A percentile compares a stretch with the other conserved stretches of the same genome.
Conservation (phyloP, 1,140 invertebrate genomes). For the Danaus melanippus region DNA sequence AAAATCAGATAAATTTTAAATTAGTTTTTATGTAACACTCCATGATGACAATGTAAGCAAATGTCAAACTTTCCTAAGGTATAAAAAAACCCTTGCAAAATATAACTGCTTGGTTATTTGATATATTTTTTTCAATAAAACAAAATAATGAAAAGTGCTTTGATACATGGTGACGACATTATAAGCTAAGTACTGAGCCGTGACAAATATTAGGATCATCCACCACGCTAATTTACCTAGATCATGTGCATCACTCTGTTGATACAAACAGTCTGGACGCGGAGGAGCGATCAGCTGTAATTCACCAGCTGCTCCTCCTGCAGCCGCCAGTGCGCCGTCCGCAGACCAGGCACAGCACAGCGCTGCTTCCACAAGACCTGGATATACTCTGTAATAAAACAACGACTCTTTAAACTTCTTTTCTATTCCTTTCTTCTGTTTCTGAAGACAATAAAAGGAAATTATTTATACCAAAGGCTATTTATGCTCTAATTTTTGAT, state of each 20-base stretch:
- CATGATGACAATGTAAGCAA: background rate
- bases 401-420: too few relatives aligned
- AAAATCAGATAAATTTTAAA: background rate
- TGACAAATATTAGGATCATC: too few relatives aligned
- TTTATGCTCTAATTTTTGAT: background rate
- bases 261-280: constrained; percentile 20
- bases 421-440: too few relatives aligned
- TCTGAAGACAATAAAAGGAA: background rate
- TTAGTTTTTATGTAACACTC: background rate
- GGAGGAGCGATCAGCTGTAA: constrained; percentile 33
- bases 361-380: constrained; percentile 28
- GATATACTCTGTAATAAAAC: constrained; percentile 29
- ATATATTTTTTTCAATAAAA: too few relatives aligned
- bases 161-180: too few relatives aligned
- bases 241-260: constrained; percentile 36
- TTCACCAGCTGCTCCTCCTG: constrained; percentile 34
- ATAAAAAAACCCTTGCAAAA: too few relatives aligned
- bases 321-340: constrained; percentile 28
- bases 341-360: constrained; percentile 44
- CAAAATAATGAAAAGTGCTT: too few relatives aligned
- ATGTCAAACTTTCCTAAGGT: background rate
- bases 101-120: too few relatives aligned
- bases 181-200: too few relatives aligned
- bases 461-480: too few relatives aligned
- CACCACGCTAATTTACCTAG: constrained; percentile 16